phyloP scores from a whole-genome alignment of 2,113 vertebrate species.

The Dromiciops gliroides region DNA sequence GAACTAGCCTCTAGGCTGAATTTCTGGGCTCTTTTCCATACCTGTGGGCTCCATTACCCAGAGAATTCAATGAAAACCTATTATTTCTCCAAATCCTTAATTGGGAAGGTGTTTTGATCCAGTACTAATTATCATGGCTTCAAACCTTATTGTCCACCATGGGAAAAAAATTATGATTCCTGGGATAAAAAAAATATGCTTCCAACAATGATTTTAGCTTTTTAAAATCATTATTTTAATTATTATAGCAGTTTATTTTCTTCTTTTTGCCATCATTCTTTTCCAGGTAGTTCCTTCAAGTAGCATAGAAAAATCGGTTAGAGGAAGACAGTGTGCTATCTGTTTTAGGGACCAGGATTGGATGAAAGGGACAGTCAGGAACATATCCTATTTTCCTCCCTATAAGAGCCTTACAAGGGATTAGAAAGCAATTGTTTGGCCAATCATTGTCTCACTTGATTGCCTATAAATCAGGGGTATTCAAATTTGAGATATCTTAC shows the following conservation, averaged over 20 bases:
- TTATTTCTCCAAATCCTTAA: background rate
- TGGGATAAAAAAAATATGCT: slow-evolving; percentile 20
- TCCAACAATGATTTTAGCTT: slow-evolving; percentile 61
- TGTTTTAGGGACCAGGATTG: background rate
- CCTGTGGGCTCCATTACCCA: background rate
- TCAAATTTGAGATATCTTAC: slow-evolving; percentile 25
- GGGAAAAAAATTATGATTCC: slow-evolving; percentile 59
- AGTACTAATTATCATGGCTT: background rate
- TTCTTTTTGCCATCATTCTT: slow-evolving; percentile 77
- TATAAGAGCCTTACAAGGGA: background rate
- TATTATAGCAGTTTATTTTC: slow-evolving; percentile 73
- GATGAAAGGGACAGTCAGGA: background rate
- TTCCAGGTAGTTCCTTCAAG: slow-evolving; percentile 57
- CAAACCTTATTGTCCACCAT: slow-evolving; percentile 44
- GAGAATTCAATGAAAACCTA: background rate
- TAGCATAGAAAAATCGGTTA: slow-evolving; percentile 59
- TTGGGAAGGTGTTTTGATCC: slow-evolving; percentile 40
- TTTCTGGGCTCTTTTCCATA: background rate
- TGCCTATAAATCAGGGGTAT: slow-evolving; percentile 50
- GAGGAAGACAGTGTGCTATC: slow-evolving; percentile 18
- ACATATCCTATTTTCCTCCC: background rate
- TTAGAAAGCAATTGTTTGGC: slow-evolving; percentile 1
- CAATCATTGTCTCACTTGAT: slow-evolving; percentile 8
- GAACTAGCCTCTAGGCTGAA: background rate
- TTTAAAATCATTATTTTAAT: slow-evolving; percentile 71